Base-by-base conservation (phyloP, 2,888 invertebrate genomes). In the Caenorhabditis afra region DNA sequence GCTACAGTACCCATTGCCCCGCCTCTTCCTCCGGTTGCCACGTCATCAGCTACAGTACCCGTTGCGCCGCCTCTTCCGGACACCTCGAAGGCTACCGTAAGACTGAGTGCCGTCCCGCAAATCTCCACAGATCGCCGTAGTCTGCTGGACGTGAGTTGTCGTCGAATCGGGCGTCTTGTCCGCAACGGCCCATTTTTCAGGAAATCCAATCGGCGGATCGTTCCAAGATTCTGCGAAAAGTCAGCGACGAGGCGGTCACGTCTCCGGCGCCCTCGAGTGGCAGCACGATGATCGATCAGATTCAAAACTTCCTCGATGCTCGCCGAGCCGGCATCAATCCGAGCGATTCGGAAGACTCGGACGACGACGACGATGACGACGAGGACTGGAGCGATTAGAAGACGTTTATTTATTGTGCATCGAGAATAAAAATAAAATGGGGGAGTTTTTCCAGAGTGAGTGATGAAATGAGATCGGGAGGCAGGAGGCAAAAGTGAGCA, bases 271-370 rank as follows among this genome's bases (percentile, higher is more conserved):
- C 29, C 29, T 29, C 29, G 4, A 7, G 29, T 7, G 29, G 29
- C 29, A 29, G 41, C 49, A 67, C 61, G 5, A 76, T 76, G 29
- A 58, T 67, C 11, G 68, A 76, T 45, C 65, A 70, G 35, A 77
- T 77, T 53, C 70, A 77, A 20, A 58, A 57, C 16, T 64, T 65
- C 23, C 22, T 77, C 12, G 70, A 77, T 35, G 64, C 70, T 29
- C 39, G 77, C 20, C 44, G 77, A 52, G 47, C 50, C 18, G 64
- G 64, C 29, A 77, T 77, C 7, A 65, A 70, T 70, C 77, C 77
- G 7, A 65, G 64, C 16, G 77, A 77, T 70, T 70, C 70, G 12
- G 77, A 70, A 41, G 77, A 20, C 12, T 58, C 52, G 2, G 64
- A 65, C 4, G 61, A 57, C 35, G 52, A 55, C 5, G 41, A 41